Percentiles rank a stretch among this genome's conserved stretches.
phyloP scores from a whole-genome alignment of 2,888 invertebrate genomes.

The Pammene aurita region DNA sequence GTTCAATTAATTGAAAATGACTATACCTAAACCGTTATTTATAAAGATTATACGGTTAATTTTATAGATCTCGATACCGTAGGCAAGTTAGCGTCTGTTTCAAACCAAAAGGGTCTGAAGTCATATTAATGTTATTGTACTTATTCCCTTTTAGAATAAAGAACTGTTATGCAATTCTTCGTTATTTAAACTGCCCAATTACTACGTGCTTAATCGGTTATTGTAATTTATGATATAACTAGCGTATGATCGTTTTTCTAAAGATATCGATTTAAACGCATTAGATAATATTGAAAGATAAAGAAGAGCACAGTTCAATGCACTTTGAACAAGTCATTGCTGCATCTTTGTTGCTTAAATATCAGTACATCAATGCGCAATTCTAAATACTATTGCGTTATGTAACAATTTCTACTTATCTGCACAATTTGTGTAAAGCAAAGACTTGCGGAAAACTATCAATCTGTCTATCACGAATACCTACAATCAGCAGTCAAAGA shows the following conservation, averaged over 20 bases:
- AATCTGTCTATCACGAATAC: too few species aligned
- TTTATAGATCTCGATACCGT: conserved; percentile 30
- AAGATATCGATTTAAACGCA: conserved; percentile 32
- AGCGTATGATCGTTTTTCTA: conserved; percentile 35
- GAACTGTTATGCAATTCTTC: conserved; percentile 34
- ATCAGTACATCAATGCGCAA: conserved; percentile 18
- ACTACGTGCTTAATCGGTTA: conserved; percentile 40
- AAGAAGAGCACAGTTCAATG: conserved; percentile 33
- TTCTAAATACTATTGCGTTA: conserved; percentile 6
- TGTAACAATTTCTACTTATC: conserved; percentile 1
- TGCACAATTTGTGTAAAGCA: not conserved
- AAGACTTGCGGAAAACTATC: too few species aligned
- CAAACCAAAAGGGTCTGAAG: not conserved
- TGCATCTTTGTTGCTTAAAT: conserved; percentile 28
- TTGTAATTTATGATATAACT: conserved; percentile 42
- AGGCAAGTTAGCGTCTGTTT: conserved; percentile 5
- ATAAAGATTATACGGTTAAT: conserved; percentile 36
- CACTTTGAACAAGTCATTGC: conserved; percentile 17
- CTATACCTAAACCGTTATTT: conserved; percentile 29
- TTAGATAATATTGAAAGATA: conserved; percentile 32
- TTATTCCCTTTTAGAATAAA: not conserved
- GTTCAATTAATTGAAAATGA: conserved; percentile 24
- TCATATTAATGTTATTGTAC: not conserved
- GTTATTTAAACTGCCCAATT: conserved; percentile 40
- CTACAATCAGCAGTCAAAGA: too few species aligned